Evolutionary conservation across 2,888 invertebrate species (phyloP).

Genomic region (Troides helena): DNA sequence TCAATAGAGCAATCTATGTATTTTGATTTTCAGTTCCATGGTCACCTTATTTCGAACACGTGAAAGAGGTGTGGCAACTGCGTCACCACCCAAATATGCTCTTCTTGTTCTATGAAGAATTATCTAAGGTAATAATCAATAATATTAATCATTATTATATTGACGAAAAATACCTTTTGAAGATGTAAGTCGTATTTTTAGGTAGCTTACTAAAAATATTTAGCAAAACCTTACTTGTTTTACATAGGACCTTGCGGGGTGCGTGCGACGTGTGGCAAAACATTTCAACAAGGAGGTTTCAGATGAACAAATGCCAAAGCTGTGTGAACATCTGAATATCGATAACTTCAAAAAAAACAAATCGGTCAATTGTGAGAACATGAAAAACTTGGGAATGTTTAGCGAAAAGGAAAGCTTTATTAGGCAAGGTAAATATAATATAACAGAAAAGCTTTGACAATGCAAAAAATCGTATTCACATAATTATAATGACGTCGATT

Average conservation of each 20-base stretch:
- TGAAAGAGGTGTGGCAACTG: constrained; percentile 83
- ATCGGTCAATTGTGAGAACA: constrained; percentile 86
- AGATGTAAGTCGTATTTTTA: too few species aligned
- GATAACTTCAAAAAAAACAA: constrained; percentile 90
- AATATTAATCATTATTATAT: too few species aligned
- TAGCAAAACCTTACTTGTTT: neutral
- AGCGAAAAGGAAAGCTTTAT: constrained; percentile 11
- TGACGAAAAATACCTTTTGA: too few species aligned
- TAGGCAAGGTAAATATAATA: constrained; percentile 13
- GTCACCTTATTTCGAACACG: constrained; percentile 84
- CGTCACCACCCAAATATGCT: constrained; percentile 81
- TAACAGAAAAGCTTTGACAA: neutral
- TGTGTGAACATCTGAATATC: constrained; percentile 88
- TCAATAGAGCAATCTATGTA: neutral
- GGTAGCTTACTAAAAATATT: neutral
- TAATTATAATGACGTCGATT: too few species aligned
- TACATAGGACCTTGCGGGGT: constrained; percentile 79
- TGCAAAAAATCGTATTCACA: too few species aligned
- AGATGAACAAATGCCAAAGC: constrained; percentile 77
- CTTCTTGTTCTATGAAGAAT: constrained; percentile 86
- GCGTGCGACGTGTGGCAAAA: constrained; percentile 79
- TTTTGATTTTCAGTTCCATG: constrained; percentile 68
- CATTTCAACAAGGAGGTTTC: constrained; percentile 82
- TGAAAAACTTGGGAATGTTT: constrained; percentile 76
- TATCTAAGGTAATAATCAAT: constrained; percentile 57